phyloP scores from a whole-genome alignment of 2,888 invertebrate genomes.

The Meghimatium bilineatum region DNA sequence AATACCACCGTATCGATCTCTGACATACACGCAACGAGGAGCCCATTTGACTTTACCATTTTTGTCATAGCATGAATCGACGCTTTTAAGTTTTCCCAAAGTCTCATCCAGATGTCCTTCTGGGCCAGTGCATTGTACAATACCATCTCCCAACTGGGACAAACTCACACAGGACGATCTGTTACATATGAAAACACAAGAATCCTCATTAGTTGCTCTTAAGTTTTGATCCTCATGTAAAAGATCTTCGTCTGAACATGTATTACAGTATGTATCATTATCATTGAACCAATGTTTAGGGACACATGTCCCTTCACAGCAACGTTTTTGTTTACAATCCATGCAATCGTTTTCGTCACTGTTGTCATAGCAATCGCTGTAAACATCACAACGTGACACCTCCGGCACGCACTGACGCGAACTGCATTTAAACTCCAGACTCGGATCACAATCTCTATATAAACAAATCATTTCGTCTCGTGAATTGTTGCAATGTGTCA shows the following conservation, averaged over 20 bases:
- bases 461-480: conserved; percentile 15
- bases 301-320: conserved; percentile 11
- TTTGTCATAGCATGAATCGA: neutral
- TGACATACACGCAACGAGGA: conserved; percentile 17
- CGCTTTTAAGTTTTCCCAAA: neutral
- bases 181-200: conserved; percentile 8
- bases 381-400: conserved; percentile 11
- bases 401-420: conserved; percentile 21
- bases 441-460: neutral
- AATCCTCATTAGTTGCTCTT: neutral
- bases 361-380: conserved; percentile 22
- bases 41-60: conserved; percentile 1
- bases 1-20: conserved; percentile 4
- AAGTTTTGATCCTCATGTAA: neutral
- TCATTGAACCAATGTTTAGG: conserved; percentile 19
- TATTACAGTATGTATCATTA: neutral
- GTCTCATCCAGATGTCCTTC: conserved; percentile 57
- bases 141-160: conserved; percentile 64
- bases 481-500: neutral
- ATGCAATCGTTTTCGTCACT: conserved; percentile 15
- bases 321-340: neutral
- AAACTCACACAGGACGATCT: conserved; percentile 66
- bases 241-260: neutral
- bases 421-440: neutral
- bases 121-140: conserved; percentile 62